Evolutionary conservation across 2,113 vertebrate genomes (phyloP).

Genomic region (Nansenia antarctica): DNA sequence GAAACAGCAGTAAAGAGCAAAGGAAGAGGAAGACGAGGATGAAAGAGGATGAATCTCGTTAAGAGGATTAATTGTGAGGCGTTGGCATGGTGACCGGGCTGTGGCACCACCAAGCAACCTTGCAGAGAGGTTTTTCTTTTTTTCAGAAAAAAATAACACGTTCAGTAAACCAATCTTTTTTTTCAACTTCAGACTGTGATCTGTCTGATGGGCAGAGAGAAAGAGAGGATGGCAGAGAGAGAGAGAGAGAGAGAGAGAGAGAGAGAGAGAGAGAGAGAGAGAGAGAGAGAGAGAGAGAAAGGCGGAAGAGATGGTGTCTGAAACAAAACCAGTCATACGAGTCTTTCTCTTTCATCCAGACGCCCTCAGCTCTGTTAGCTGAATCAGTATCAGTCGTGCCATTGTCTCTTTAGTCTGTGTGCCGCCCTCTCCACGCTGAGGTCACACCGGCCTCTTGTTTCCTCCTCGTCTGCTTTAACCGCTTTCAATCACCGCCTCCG

Average conservation of each 20-base stretch:
- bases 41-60: too few species aligned
- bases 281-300: background rate
- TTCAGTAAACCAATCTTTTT: too few species aligned
- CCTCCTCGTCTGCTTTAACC: background rate
- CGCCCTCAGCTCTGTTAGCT: background rate
- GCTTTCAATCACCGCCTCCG: conserved; percentile 1
- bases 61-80: conserved; percentile 31
- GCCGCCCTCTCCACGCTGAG: background rate
- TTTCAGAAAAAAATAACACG: background rate
- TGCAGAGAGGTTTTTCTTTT: conserved; percentile 33
- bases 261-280: too few species aligned
- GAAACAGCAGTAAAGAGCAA: conserved; percentile 1
- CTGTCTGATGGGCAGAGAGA: background rate
- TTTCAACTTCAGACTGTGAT: background rate
- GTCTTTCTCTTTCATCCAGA: background rate
- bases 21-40: conserved; percentile 36
- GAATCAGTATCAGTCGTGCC: conserved; percentile 1
- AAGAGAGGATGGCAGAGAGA: too few species aligned
- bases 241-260: too few species aligned
- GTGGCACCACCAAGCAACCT: conserved; percentile 39
- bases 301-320: background rate
- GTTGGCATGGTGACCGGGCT: conserved; percentile 56
- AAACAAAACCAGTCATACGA: background rate
- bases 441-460: background rate
- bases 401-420: background rate